Evolutionary conservation across 2,113 vertebrate genomes (phyloP), one percentile per base, ranked within the genome.

Genomic region (Microcebus ravelobensis): DNA sequence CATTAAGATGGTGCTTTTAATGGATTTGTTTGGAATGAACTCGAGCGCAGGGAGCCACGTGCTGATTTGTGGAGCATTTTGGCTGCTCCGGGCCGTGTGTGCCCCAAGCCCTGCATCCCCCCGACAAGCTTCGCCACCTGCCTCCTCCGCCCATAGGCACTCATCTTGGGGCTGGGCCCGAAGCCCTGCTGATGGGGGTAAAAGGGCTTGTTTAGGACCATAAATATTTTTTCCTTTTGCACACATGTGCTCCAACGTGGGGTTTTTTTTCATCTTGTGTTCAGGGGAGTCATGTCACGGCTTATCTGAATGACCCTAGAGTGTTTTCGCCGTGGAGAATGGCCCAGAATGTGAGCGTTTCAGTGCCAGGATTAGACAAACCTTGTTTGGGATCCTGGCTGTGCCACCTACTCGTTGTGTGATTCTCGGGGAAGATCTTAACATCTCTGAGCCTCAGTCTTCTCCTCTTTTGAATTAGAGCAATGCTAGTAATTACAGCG

Each of bases 1-100:
- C 97, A 98, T 98, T 95, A 81, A 94, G 92, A 97, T 96, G 85
- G 96, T 88, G 97, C 96, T 95, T 94, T 95, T 97, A 98, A 97
- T 98, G 97, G 97, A 98, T 97, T 94, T 97, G 84, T 95, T 98
- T 97, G 95, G 97, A 96, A 89, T 91, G 93, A 95, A 94, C 80
- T 97, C 45, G 21, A 82, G 92, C 61, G 14, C 82, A 97, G 50
- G 83, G 81, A 97, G 95, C 27, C 31, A 42, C 6, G 12, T 0
- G 6, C 81, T 92, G 97, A 95, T 97, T 77, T 97, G 95, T 97
- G 77, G 59, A 52, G 57, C 3, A 3, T n/a, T 48, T 25, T 7
- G 23, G 61, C 34, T 61, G 8, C 80, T 82, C 61, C 17, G 34
- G 42, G 17, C 71, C 84, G 21, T 36, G 31, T 71, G 45, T 29